These are phyloP conservation scores for Ardeotis arabs DNA, from an alignment of 2,113 vertebrate genomes.

Conservation along the genomic window DNA sequence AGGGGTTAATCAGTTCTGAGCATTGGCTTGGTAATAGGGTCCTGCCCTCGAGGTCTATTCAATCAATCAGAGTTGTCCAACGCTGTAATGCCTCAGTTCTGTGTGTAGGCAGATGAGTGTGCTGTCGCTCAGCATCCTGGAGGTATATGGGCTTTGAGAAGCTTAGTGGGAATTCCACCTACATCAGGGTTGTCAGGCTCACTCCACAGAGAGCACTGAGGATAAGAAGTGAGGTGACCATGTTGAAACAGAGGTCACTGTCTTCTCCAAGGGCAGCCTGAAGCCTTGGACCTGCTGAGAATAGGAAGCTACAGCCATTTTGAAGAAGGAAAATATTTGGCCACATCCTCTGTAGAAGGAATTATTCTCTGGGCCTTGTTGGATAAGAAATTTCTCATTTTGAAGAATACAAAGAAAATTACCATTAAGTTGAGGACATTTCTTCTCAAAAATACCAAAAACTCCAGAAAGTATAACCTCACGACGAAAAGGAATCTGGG, in stretches of 20 bases:
- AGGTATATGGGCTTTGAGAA: constrained; percentile 25
- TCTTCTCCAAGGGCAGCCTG: constrained; percentile 32
- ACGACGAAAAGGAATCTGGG: not conserved
- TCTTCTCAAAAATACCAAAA: not conserved
- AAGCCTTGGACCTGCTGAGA: constrained; percentile 1
- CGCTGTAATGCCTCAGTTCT: constrained; percentile 39
- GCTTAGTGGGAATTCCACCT: constrained; percentile 40
- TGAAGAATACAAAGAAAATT: not conserved
- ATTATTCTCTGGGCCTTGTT: not conserved
- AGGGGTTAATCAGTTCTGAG: constrained; percentile 67
- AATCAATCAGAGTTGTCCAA: constrained; percentile 64
- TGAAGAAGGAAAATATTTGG: not conserved
- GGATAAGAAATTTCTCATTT: not conserved
- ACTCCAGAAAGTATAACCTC: not conserved
- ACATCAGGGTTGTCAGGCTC: not conserved
- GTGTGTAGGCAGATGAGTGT: constrained; percentile 64
- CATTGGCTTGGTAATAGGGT: constrained; percentile 61
- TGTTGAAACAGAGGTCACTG: constrained; percentile 40
- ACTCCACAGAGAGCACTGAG: not conserved
- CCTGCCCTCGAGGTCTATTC: constrained; percentile 59
- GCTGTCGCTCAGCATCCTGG: constrained; percentile 36
- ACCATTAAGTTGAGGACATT: not conserved
- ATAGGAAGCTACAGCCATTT: not conserved
- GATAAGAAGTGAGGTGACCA: constrained; percentile 17
- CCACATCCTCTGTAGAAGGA: not conserved